Conservation (phyloP, 2,797 vertebrate species). For the Babyrousa celebensis region DNA sequence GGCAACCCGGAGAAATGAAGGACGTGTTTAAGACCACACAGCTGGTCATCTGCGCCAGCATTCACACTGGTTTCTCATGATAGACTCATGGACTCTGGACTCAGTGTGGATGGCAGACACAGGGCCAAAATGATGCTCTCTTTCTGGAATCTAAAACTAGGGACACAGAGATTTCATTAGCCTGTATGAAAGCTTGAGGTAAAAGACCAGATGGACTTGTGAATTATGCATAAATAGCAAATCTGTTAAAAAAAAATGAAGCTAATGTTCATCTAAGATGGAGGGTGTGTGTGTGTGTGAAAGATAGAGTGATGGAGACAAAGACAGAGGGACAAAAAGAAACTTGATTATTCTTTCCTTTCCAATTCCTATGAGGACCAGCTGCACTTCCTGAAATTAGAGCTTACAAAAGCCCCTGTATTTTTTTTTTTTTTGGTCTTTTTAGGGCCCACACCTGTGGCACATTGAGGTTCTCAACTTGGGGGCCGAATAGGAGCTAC, state of each 20-base stretch:
- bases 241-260: conserved; percentile 31
- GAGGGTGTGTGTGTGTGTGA: background rate
- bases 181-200: conserved; percentile 7
- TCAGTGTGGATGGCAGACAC: background rate
- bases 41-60: background rate
- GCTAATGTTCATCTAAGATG: background rate
- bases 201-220: background rate
- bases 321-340: background rate
- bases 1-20: background rate
- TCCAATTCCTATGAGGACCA: background rate
- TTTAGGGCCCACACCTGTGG: too few species aligned
- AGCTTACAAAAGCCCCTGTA: background rate
- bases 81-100: background rate
- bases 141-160: conserved; percentile 29
- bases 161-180: conserved; percentile 7
- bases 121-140: conserved; percentile 8
- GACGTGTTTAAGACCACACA: background rate
- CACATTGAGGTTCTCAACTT: too few species aligned
- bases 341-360: background rate
- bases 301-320: background rate
- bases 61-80: background rate
- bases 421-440: too few species aligned
- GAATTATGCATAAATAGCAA: background rate
- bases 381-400: background rate
- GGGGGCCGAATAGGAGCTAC: too few species aligned